Conservation (phyloP, 1,140 invertebrate species). For the Pogonus chalceus region DNA sequence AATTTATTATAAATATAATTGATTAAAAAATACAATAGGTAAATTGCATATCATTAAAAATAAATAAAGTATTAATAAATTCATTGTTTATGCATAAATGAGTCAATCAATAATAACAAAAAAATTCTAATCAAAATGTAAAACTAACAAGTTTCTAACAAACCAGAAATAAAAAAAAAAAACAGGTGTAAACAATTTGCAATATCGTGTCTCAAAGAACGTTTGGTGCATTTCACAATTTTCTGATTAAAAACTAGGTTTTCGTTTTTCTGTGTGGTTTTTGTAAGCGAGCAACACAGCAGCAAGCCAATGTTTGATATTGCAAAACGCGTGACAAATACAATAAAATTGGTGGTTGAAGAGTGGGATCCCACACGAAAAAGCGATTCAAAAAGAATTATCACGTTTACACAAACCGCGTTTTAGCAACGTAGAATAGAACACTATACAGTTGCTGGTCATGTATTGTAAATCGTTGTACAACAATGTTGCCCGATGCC, state of each 20-base stretch:
- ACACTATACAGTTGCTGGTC: too few species aligned
- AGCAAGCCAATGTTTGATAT: not conserved
- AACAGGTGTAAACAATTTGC: not conserved
- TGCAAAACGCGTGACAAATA: not conserved
- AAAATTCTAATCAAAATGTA: too few species aligned
- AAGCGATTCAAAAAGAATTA: slow-evolving; percentile 4
- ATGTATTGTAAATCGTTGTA: not conserved
- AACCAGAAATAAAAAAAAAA: too few species aligned
- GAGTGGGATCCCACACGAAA: not conserved
- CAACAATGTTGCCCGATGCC: not conserved
- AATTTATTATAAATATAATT: too few species aligned
- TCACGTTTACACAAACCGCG: not conserved
- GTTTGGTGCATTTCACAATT: not conserved
- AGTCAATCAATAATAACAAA: too few species aligned
- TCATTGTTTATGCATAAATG: too few species aligned
- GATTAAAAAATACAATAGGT: too few species aligned
- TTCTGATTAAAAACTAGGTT: not conserved
- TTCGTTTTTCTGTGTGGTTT: not conserved
- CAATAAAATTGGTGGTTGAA: not conserved
- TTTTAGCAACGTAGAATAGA: not conserved
- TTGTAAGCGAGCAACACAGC: not conserved
- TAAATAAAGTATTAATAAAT: too few species aligned
- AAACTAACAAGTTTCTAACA: too few species aligned
- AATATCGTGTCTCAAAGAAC: not conserved
- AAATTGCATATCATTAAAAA: too few species aligned